Percentiles rank a stretch among this genome's conserved stretches.
Conservation (phyloP, 2,797 vertebrate genomes). For the Sebastes miniatus region DNA sequence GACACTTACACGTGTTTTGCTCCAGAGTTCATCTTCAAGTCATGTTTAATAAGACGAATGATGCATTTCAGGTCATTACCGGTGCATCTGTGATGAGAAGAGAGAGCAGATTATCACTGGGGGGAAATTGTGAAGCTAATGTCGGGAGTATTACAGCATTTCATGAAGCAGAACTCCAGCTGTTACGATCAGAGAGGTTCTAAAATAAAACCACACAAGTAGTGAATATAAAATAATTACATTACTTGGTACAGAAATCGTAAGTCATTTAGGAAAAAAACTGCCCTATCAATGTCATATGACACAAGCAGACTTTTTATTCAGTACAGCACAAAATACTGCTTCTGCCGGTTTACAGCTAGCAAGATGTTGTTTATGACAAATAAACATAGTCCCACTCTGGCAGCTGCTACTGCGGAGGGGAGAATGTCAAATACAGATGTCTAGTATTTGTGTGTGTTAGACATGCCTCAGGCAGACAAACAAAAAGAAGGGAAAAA, state of each 20-base stretch:
- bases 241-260: neutral
- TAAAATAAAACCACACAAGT: neutral
- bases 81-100: constrained; percentile 85
- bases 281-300: neutral
- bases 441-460: neutral
- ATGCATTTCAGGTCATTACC: constrained; percentile 97
- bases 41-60: constrained; percentile 95
- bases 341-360: neutral
- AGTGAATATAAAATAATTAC: neutral
- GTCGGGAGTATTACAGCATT: neutral
- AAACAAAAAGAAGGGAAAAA: neutral
- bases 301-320: neutral
- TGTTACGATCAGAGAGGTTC: neutral
- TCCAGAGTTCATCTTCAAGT: constrained; percentile 97
- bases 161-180: neutral
- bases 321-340: neutral
- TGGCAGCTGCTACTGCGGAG: constrained; percentile 16
- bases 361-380: constrained; percentile 10
- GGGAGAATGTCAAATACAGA: constrained; percentile 16
- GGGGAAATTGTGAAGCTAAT: neutral
- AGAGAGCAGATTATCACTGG: neutral
- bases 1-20: constrained; percentile 96
- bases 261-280: neutral
- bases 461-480: constrained; percentile 13
- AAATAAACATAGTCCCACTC: constrained; percentile 7